A percentile compares a stretch with the other conserved stretches of the same genome.
Conservation (phyloP, 2,888 invertebrate genomes). For the Acronicta aceris region DNA sequence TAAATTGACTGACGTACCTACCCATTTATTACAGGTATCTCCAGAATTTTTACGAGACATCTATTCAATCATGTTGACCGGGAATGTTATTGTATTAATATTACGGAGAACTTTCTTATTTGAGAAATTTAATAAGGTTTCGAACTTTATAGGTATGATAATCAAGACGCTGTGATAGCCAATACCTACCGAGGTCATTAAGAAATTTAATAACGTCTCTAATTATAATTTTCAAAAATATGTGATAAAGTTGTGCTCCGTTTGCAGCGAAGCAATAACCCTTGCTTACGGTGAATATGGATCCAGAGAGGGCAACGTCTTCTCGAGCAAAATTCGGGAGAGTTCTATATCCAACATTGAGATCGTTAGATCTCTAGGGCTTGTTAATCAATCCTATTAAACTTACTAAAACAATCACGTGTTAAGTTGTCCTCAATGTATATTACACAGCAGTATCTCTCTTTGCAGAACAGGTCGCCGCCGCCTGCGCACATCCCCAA, state of each 20-base stretch:
- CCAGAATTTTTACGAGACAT: conserved; percentile 3
- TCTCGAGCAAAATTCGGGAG: no score
- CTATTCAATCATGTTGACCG: conserved; percentile 10
- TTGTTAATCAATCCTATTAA: no score
- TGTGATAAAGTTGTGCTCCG: no score
- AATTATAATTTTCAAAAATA: no score
- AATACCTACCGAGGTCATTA: not conserved
- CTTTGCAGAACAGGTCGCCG: conserved; percentile 88
- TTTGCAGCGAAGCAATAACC: no score
- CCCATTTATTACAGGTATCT: conserved; percentile 10
- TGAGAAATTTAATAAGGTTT: conserved; percentile 2
- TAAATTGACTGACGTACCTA: conserved; percentile 9
- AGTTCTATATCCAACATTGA: not conserved
- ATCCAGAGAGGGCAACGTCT: no score
- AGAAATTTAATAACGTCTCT: no score
- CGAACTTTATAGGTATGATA: not conserved
- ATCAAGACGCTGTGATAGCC: not conserved
- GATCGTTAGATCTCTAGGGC: no score
- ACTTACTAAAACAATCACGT: no score
- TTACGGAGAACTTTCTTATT: conserved; percentile 10
- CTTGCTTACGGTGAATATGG: no score
- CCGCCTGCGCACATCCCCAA: conserved; percentile 83
- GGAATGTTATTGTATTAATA: conserved; percentile 3
- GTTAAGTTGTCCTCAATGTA: conserved; percentile 48
- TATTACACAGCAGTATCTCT: conserved; percentile 78